Evolutionary conservation across 2,888 invertebrate species (phyloP).

Genomic region (Andrena dorsata): DNA sequence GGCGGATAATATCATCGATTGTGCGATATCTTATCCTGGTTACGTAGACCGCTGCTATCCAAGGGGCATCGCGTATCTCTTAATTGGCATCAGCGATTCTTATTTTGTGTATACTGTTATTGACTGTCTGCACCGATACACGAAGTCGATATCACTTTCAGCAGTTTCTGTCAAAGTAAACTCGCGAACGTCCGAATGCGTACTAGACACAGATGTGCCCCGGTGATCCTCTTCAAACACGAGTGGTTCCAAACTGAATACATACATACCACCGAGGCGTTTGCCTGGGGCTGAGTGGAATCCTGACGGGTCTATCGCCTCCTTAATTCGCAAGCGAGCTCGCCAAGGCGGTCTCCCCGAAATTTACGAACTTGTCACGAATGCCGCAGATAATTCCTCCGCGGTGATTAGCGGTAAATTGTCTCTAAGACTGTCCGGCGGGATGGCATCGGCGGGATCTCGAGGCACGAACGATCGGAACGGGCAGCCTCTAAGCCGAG

Average conservation of each 20-base stretch:
- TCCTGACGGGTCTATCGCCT: background rate
- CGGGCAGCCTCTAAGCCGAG: conserved; percentile 13
- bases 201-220: too few species aligned
- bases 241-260: background rate
- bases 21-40: conserved; percentile 22
- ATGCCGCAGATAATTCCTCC: conserved; percentile 31
- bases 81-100: too few species aligned
- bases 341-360: background rate
- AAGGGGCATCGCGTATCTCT: too few species aligned
- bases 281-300: background rate
- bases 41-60: too few species aligned
- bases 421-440: background rate
- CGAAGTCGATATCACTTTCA: too few species aligned
- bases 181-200: too few species aligned
- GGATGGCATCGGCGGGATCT: conserved; percentile 3
- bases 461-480: background rate
- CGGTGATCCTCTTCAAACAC: too few species aligned
- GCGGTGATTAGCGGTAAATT: conserved; percentile 39
- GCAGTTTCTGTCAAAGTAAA: too few species aligned
- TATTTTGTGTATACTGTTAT: too few species aligned
- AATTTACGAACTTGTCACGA: conserved; percentile 45
- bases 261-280: background rate
- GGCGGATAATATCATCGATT: background rate
- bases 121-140: too few species aligned
- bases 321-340: background rate